Conservation (phyloP, 2,888 invertebrate species). For the Keiferia lycopersicella region DNA sequence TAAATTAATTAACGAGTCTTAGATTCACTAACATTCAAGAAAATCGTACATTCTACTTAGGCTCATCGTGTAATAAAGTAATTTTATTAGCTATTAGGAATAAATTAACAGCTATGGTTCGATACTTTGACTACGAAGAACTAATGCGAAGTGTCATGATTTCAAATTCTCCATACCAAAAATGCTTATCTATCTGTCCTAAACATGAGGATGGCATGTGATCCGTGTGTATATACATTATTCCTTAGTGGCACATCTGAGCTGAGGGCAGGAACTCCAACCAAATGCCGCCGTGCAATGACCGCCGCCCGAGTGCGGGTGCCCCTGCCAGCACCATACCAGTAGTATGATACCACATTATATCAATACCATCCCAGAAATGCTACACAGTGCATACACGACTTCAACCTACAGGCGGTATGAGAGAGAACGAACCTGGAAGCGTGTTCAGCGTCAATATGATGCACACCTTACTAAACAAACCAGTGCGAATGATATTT, state of each 20-base stretch:
- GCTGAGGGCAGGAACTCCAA: slow-evolving; percentile 48
- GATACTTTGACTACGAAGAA: neutral
- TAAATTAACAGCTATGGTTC: neutral
- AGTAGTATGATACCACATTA: too few relatives aligned
- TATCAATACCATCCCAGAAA: slow-evolving; percentile 8
- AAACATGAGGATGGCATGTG: slow-evolving; percentile 49
- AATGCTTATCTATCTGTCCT: slow-evolving; percentile 31
- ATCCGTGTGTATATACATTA: slow-evolving; percentile 53
- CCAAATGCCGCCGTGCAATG: slow-evolving; percentile 54
- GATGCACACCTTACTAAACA: slow-evolving; percentile 2
- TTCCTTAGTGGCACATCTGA: slow-evolving; percentile 59
- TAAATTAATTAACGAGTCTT: too few relatives aligned
- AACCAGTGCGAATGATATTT: slow-evolving; percentile 15
- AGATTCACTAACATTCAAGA: too few relatives aligned
- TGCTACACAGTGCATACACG: neutral
- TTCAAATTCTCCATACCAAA: too few relatives aligned
- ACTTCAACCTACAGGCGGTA: neutral
- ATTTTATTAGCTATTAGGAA: neutral
- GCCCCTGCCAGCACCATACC: neutral
- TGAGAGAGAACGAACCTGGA: slow-evolving; percentile 2
- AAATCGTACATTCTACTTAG: too few relatives aligned
- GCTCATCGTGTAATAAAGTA: too few relatives aligned
- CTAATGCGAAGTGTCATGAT: neutral
- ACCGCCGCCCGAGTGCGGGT: slow-evolving; percentile 50
- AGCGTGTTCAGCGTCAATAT: slow-evolving; percentile 16